A percentile compares a stretch with the other conserved stretches of the same genome.
Evolutionary conservation across 2,113 vertebrate species (phyloP).

Genomic region (Burhinus bistriatus): DNA sequence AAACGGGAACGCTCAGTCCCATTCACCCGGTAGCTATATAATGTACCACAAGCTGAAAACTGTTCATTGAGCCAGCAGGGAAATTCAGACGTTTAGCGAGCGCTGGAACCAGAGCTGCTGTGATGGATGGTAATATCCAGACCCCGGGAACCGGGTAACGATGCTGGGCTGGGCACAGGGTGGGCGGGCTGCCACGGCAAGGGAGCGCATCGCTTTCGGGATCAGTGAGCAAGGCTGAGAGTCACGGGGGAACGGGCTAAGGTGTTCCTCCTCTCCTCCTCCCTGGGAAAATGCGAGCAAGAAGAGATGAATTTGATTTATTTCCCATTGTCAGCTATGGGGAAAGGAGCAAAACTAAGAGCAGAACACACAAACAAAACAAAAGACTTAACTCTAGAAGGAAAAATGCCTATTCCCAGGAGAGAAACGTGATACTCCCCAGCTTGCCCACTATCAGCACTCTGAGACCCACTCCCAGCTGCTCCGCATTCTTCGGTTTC

Average conservation of each 20-base stretch:
- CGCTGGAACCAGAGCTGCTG: conserved; percentile 26
- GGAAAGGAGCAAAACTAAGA: background rate
- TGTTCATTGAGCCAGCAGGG: conserved; percentile 59
- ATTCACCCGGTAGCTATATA: conserved; percentile 42
- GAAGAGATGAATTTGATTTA: conserved; percentile 9
- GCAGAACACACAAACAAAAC: background rate
- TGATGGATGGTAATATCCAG: conserved; percentile 42
- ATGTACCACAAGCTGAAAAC: conserved; percentile 66
- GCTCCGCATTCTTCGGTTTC: conserved; percentile 57
- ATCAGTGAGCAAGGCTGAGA: background rate
- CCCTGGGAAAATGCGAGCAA: background rate
- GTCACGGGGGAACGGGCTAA: background rate
- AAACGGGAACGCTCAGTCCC: conserved; percentile 33
- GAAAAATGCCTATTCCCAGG: background rate
- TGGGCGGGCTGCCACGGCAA: background rate
- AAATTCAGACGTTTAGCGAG: conserved; percentile 40
- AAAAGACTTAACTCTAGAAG: conserved; percentile 11
- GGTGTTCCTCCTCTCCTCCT: conserved; percentile 8
- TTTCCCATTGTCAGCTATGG: background rate
- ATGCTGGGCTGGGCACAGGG: background rate
- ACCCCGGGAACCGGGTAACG: background rate
- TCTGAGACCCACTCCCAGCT: conserved; percentile 69
- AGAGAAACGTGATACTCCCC: conserved; percentile 41
- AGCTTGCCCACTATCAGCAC: conserved; percentile 63
- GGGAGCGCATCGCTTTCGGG: background rate